These are phyloP conservation scores for Acomys russatus DNA, from an alignment of 2,797 vertebrate species.

Conservation along the genomic window DNA sequence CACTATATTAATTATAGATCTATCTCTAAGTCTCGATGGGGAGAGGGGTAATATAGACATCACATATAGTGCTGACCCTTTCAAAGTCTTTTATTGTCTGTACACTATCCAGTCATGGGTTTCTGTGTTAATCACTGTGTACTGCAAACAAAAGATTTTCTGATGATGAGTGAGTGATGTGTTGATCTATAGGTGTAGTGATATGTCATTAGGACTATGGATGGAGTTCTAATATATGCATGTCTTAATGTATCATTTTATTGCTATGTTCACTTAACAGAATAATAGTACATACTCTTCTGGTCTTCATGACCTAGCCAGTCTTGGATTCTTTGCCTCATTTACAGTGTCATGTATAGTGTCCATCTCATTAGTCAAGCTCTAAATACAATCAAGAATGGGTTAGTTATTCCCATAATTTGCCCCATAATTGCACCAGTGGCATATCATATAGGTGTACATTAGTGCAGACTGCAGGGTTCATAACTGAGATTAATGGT, in stretches of 20 bases:
- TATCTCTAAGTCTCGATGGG: background rate
- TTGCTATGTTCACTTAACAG: background rate
- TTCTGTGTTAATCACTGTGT: background rate
- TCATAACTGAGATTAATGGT: background rate
- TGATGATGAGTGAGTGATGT: background rate
- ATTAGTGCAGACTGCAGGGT: background rate
- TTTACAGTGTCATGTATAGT: background rate
- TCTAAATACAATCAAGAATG: background rate
- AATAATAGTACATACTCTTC: background rate
- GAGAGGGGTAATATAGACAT: background rate
- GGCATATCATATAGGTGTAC: background rate
- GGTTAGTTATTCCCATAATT: background rate
- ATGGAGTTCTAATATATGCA: background rate
- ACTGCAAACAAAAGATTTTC: background rate
- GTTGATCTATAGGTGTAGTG: background rate
- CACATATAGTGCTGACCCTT: background rate
- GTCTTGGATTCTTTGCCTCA: background rate
- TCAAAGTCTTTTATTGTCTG: background rate
- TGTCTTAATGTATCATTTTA: background rate
- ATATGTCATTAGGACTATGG: background rate
- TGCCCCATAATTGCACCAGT: background rate
- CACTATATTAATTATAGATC: background rate
- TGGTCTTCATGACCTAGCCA: background rate
- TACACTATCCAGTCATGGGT: background rate
- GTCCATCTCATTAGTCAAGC: background rate